These are phyloP conservation scores for Caranx melampygus DNA, from an alignment of 2,113 vertebrate genomes.

Conservation along the genomic window DNA sequence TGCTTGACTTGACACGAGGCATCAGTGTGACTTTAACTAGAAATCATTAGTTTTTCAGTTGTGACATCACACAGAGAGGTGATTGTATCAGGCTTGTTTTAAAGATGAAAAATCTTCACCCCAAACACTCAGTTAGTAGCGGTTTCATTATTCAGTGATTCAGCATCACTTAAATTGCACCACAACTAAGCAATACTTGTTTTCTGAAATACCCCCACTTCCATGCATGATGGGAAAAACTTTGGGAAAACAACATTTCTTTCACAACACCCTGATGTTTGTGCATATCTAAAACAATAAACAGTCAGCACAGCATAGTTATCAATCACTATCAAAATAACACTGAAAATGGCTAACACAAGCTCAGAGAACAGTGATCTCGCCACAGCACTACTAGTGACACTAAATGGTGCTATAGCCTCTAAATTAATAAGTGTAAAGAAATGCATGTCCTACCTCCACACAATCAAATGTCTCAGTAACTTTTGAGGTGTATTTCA, in stretches of 20 bases:
- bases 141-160: not conserved
- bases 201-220: not conserved
- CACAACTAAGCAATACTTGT: not conserved
- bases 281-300: not conserved
- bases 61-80: not conserved
- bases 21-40: not conserved
- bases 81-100: not conserved
- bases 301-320: not conserved
- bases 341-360: not conserved
- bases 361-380: not conserved
- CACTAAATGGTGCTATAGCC: not conserved
- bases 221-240: not conserved
- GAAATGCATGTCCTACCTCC: conserved; percentile 86
- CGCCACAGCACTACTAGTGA: not conserved
- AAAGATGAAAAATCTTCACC: not conserved
- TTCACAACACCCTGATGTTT: not conserved
- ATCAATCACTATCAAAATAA: not conserved
- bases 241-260: not conserved
- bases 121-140: not conserved
- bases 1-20: not conserved
- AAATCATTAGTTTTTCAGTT: not conserved
- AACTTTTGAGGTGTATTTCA: conserved; percentile 94
- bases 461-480: conserved; percentile 94
- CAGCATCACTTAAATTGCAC: not conserved
- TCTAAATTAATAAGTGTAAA: not conserved